phyloP scores from a whole-genome alignment of 2,113 vertebrate species.

The Muscicapa adusta region DNA sequence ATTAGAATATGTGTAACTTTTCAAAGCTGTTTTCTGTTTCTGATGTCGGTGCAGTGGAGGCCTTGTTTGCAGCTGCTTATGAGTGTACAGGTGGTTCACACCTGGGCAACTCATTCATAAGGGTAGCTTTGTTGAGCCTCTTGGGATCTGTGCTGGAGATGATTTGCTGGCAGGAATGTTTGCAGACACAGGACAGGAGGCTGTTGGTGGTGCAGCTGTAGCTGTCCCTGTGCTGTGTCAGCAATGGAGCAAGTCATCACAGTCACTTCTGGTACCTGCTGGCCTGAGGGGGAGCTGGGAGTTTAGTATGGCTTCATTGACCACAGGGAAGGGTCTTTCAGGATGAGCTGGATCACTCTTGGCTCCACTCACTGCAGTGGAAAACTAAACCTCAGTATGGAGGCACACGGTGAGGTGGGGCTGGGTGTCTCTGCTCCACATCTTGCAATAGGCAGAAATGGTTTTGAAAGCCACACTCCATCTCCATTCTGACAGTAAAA shows the following conservation, averaged over 20 bases:
- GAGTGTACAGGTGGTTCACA: neutral
- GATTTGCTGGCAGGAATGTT: neutral
- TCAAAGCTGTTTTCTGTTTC: neutral
- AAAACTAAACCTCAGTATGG: neutral
- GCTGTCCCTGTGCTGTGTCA: fast-evolving
- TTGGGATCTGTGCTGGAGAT: neutral
- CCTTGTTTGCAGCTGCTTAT: neutral
- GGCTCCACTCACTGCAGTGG: neutral
- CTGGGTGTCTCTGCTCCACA: neutral
- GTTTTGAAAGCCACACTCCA: neutral
- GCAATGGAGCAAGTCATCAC: fast-evolving
- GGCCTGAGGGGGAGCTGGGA: neutral
- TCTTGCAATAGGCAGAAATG: neutral
- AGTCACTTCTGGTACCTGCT: neutral
- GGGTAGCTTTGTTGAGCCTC: neutral
- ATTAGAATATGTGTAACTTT: neutral
- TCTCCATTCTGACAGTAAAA: neutral
- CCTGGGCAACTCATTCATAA: neutral
- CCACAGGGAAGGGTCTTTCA: neutral
- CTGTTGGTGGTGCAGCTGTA: fast-evolving
- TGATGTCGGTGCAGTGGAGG: neutral
- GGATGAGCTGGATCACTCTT: neutral
- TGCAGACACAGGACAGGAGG: neutral
- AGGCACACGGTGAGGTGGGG: neutral
- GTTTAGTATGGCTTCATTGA: fast-evolving